Evolutionary conservation across 2,113 vertebrate species (phyloP).

Genomic region (Grus americana): DNA sequence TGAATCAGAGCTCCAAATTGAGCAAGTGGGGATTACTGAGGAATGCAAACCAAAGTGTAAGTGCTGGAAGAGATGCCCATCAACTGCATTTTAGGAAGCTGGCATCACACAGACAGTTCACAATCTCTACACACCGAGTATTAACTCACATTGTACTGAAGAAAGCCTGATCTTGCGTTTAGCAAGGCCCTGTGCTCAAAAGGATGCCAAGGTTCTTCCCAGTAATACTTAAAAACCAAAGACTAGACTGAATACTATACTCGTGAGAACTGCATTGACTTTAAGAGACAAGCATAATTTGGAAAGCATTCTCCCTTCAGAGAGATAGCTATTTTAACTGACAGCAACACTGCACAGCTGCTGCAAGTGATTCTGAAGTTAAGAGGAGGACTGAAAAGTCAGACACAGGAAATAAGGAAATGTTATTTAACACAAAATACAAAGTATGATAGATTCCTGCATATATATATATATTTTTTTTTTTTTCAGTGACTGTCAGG

Average conservation of each 20-base stretch:
- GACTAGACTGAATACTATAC: too few relatives aligned
- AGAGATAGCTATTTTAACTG: not conserved
- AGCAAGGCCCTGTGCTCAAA: not conserved
- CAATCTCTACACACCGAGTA: fast-evolving
- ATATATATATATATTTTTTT: too few relatives aligned
- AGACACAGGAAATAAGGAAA: not conserved
- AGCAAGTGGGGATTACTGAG: not conserved
- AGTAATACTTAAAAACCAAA: not conserved
- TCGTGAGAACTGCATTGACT: not conserved
- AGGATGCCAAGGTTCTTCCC: not conserved
- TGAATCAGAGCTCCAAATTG: not conserved
- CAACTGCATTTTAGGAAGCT: not conserved
- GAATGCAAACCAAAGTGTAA: not conserved
- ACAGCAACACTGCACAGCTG: not conserved
- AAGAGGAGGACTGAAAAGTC: not conserved
- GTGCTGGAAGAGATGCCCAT: not conserved
- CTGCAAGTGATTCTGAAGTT: not conserved
- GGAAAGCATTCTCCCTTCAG: not conserved
- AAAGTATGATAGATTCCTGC: not conserved
- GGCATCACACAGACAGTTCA: not conserved
- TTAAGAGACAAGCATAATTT: not conserved
- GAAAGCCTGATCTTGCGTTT: not conserved
- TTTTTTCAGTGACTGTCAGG: not conserved
- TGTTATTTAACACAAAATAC: not conserved
- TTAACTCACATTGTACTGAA: not conserved